Percentiles rank a stretch among this genome's conserved stretches.
phyloP scores from a whole-genome alignment of 1,140 invertebrate genomes.

The Drosophila gunungcola region DNA sequence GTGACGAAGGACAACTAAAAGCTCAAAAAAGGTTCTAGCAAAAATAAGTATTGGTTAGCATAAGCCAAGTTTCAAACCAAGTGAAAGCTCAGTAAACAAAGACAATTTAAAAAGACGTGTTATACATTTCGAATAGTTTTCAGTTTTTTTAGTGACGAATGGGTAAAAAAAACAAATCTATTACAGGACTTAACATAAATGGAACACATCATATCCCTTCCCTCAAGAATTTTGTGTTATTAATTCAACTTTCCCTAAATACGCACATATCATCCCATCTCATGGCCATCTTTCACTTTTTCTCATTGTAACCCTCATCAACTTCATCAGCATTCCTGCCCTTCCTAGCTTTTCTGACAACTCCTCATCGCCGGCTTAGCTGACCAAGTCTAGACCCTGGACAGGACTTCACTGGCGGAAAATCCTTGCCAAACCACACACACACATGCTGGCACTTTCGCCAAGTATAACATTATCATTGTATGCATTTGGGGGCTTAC shows the following conservation, averaged over 20 bases:
- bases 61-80: slow-evolving; percentile 4
- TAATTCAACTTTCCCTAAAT: slow-evolving; percentile 31
- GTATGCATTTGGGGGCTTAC: slow-evolving; percentile 67
- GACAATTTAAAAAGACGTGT: background rate
- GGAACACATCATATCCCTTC: background rate
- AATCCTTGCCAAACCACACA: slow-evolving; percentile 47
- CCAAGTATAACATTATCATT: slow-evolving; percentile 66
- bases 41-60: background rate
- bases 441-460: slow-evolving; percentile 18
- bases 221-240: slow-evolving; percentile 8
- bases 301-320: slow-evolving; percentile 26
- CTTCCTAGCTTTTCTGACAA: slow-evolving; percentile 2
- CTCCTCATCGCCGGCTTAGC: slow-evolving; percentile 49
- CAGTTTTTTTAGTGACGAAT: slow-evolving; percentile 3
- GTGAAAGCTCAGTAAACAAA: background rate
- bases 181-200: slow-evolving; percentile 3
- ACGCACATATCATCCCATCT: slow-evolving; percentile 15
- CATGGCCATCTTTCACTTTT: slow-evolving; percentile 15
- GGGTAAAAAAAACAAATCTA: slow-evolving; percentile 28
- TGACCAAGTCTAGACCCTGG: slow-evolving; percentile 66
- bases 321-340: slow-evolving; percentile 24
- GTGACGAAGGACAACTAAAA: background rate
- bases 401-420: slow-evolving; percentile 24
- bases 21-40: background rate
- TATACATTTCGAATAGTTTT: background rate